These are phyloP conservation scores for Yoshiicerus persimilis DNA, from an alignment of 1,140 invertebrate species.

Conservation along the genomic window DNA sequence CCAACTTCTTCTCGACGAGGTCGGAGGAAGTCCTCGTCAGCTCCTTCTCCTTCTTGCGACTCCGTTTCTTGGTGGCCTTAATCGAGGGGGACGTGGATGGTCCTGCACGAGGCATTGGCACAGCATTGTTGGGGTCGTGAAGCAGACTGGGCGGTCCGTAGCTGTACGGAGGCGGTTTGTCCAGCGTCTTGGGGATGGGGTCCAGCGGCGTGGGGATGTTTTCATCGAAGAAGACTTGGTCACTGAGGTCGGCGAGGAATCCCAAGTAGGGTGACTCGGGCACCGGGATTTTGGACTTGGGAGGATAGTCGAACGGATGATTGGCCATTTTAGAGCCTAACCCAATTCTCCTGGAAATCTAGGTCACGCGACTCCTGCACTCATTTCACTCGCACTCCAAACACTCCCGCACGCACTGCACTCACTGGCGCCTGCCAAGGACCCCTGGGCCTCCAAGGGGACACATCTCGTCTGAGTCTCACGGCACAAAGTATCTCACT, in stretches of 20 bases:
- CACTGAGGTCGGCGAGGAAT: constrained; percentile 44
- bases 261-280: constrained; percentile 46
- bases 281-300: constrained; percentile 48
- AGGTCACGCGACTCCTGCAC: background rate
- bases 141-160: constrained; percentile 38
- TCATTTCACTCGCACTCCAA: background rate
- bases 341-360: background rate
- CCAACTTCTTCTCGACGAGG: constrained; percentile 38
- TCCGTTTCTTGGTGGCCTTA: background rate
- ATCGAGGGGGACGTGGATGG: background rate
- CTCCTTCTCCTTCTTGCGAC: background rate
- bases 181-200: constrained; percentile 8
- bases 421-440: background rate
- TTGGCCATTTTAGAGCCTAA: background rate
- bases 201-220: constrained; percentile 14
- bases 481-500: background rate
- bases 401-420: background rate
- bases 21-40: background rate
- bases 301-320: background rate
- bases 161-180: constrained; percentile 37
- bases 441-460: background rate
- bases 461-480: background rate
- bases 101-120: background rate
- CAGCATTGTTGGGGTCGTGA: constrained; percentile 2
- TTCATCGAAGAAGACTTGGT: constrained; percentile 47